Base-by-base conservation (phyloP, 2,113 vertebrate genomes). In the Mobula birostris region DNA sequence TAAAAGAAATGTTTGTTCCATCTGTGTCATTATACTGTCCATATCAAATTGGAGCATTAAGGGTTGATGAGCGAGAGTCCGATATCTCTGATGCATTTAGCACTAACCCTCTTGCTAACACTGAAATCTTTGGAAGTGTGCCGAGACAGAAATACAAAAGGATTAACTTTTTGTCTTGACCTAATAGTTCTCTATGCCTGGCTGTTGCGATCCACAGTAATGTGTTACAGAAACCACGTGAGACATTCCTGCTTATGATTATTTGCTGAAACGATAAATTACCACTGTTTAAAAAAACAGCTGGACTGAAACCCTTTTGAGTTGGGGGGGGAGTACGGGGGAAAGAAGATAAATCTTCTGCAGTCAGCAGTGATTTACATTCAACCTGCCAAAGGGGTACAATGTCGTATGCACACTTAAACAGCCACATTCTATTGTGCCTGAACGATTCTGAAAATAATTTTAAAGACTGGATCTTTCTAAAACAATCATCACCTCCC, bases 51-150 rank as follows among this genome's bases (percentile, higher is more conserved):
- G 91, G 91, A 76, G 70, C 36, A 48, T 76, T 74, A 56, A 48
- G 68, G 91, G 36, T 93, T 72, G 70, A 72, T 29, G 70, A 48
- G 70, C 14, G 36, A 56, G 91, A 15, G 48, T 56, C 36, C 12
- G 27, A 93, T 72, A 74, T 48, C 70, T 56, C 24, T 48, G 36
- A 76, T 93, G 40, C 72, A 70, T 76, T 56, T 40, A 72, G 36
- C 40, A 56, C 91, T 72, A 93, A 93, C 90, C 90, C 36, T 93
- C 90, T 56, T 36, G 90, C 66, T 74, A 70, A 93, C 91, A 74
- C 17, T 11, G 40, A 93, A 74, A 93, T 74, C 70, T 93, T 93
- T 93, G 91, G 32, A 56, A 74, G 29, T 74, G 48, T 74, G 68
- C 91, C 36, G 74, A 74, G 40, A 15, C 48, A 70, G 70, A 48